Evolutionary conservation across 2,888 invertebrate species (phyloP).

Genomic region (Orthosia incerta): DNA sequence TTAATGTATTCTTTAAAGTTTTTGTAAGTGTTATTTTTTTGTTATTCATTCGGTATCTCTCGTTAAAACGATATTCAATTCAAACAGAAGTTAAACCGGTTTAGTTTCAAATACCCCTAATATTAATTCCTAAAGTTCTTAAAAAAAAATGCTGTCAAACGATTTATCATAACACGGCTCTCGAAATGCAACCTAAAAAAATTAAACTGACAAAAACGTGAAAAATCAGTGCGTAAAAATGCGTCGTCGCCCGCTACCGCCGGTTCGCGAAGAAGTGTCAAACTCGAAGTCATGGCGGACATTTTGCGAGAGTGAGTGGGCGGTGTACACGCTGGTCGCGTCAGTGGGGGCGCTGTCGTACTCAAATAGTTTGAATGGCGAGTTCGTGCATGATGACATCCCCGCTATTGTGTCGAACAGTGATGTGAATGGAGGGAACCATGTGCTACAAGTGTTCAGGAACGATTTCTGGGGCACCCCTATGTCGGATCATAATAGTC

Average conservation of each 20-base stretch:
- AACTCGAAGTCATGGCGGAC: slow-evolving; percentile 79
- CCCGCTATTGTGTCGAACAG: slow-evolving; percentile 95
- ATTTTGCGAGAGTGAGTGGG: slow-evolving; percentile 90
- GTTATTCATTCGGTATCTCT: slow-evolving; percentile 12
- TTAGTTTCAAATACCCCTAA: slow-evolving; percentile 3
- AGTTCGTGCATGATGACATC: slow-evolving; percentile 97
- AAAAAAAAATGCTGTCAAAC: slow-evolving; percentile 23
- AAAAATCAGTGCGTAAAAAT: slow-evolving; percentile 74
- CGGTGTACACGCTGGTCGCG: slow-evolving; percentile 92
- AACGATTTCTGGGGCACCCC: slow-evolving; percentile 98
- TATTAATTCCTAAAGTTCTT: not conserved
- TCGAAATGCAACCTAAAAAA: slow-evolving; percentile 22
- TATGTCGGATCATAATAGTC: slow-evolving; percentile 95
- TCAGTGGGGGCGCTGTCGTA: slow-evolving; percentile 93
- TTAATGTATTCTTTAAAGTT: slow-evolving; percentile 55
- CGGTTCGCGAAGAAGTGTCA: slow-evolving; percentile 85
- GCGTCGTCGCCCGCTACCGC: slow-evolving; percentile 87
- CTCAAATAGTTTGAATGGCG: slow-evolving; percentile 94
- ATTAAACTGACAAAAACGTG: slow-evolving; percentile 25
- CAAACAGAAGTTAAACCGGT: slow-evolving; percentile 10
- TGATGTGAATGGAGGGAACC: slow-evolving; percentile 94
- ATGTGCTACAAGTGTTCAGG: slow-evolving; percentile 92
- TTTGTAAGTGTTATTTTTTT: slow-evolving; percentile 40
- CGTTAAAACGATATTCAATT: slow-evolving; percentile 3
- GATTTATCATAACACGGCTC: not conserved